Base-by-base conservation (phyloP, 2,113 vertebrate species). In the Lycocorax pyrrhopterus region DNA sequence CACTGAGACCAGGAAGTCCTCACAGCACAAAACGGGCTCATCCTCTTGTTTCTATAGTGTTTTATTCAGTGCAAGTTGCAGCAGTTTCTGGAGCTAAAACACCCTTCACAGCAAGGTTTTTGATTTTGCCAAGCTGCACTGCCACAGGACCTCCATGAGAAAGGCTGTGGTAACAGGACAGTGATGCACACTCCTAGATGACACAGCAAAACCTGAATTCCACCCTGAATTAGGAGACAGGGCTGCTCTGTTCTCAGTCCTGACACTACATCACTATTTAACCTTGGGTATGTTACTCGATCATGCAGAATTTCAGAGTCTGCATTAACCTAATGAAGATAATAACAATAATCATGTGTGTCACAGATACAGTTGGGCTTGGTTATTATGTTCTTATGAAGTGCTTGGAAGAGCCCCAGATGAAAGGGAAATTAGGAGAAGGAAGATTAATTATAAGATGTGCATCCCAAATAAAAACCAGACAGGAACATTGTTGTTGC, bases 331-430 rank as follows among this genome's bases (percentile, higher is more conserved):
- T 95, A 96, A 95, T 92, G 92, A 95, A 90, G 93, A 94, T 97
- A 97, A 96, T 95, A 95, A 96, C 89, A 96, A 96, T 88, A 96
- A 96, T 94, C 87, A 90, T 90, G 51, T 66, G 63, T 93, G 84
- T 86, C 93, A 94, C 59, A 96, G 95, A 95, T 94, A 94, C 20
- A 92, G 72, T 13, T 84, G 41, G 56, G 75, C 90, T 97, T 83
- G 83, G 87, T 95, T 96, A 90, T 94, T 95, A 94, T 8, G 60
- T 32, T 83, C 92, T 83, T 95, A 55, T 88, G 94, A 95, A 92
- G 81, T 53, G 53, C 63, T 58, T n/a, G 86, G 84, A 93, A 83
- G 52, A 81, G 73, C 32, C 68, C 52, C 60, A 96, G 94, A 95
- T 94, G 94, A 97, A 96, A 97, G 94, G 41, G 69, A 90, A 83